Evolutionary conservation across 2,888 invertebrate genomes (phyloP).

Genomic region (Drosophila differens): DNA sequence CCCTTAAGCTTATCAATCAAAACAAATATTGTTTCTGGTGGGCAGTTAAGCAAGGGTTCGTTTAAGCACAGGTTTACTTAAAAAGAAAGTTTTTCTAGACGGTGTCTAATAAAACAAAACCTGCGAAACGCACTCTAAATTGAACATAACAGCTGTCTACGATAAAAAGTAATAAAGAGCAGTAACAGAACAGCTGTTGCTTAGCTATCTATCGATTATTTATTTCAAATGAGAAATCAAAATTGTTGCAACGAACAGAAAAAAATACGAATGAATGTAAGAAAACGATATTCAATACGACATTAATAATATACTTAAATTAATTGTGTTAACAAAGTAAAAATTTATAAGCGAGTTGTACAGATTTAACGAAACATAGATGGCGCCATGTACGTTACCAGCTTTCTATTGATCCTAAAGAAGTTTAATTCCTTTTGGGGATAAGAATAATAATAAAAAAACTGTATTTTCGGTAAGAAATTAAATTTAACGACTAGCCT

Average conservation of each 20-base stretch:
- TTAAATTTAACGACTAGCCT: neutral
- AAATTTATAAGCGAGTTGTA: neutral
- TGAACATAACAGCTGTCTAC: neutral
- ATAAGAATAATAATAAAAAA: neutral
- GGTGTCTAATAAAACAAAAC: neutral
- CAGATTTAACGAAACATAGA: conserved; percentile 1
- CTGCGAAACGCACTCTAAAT: neutral
- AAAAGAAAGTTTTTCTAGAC: neutral
- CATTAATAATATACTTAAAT: neutral
- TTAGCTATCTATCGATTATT: conserved; percentile 9
- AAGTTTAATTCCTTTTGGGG: neutral
- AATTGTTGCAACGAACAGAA: neutral
- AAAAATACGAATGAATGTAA: neutral
- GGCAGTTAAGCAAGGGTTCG: neutral
- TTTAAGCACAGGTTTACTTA: neutral
- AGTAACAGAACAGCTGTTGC: conserved; percentile 25
- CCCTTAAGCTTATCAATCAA: neutral
- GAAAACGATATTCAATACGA: neutral
- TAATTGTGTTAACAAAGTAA: neutral
- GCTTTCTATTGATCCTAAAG: neutral
- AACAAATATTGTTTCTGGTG: neutral
- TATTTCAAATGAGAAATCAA: neutral
- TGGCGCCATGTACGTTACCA: conserved; percentile 1
- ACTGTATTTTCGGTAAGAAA: neutral
- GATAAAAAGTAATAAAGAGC: neutral